A percentile compares a stretch with the other conserved stretches of the same genome.
Evolutionary conservation across 2,113 vertebrate species (phyloP).

Genomic region (Cebus imitator): DNA sequence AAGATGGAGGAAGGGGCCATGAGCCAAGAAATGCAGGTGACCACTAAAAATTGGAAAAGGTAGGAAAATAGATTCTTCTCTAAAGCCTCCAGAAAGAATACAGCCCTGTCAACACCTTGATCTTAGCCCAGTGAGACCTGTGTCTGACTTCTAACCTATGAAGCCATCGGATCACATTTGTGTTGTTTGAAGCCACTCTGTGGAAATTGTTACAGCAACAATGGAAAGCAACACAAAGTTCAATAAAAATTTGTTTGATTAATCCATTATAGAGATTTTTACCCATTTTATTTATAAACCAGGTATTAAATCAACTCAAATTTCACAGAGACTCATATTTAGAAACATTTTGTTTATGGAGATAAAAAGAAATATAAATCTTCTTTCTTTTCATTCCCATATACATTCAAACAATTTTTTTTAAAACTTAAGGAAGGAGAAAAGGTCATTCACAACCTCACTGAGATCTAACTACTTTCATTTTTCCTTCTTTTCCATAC

Average conservation of each 20-base stretch:
- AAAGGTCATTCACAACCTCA: background rate
- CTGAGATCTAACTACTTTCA: background rate
- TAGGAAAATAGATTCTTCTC: background rate
- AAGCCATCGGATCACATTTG: background rate
- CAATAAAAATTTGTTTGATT: background rate
- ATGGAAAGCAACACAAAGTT: background rate
- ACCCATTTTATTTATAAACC: background rate
- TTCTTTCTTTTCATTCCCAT: slow-evolving; percentile 6
- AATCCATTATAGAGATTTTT: background rate
- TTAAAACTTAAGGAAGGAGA: background rate
- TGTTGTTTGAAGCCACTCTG: background rate
- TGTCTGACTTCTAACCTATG: background rate
- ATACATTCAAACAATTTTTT: background rate
- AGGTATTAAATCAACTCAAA: slow-evolving; percentile 20
- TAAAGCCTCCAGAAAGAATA: background rate
- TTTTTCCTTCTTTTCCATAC: background rate
- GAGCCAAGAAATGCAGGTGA: background rate
- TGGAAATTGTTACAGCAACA: background rate
- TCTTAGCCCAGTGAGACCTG: background rate
- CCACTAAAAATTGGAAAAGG: background rate
- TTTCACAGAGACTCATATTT: slow-evolving; percentile 2
- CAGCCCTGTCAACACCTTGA: background rate
- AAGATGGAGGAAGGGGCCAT: background rate
- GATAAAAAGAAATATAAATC: background rate
- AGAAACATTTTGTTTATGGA: background rate